These are phyloP conservation scores for Anthoscopus minutus DNA, from an alignment of 2,113 vertebrate species.

Conservation along the genomic window DNA sequence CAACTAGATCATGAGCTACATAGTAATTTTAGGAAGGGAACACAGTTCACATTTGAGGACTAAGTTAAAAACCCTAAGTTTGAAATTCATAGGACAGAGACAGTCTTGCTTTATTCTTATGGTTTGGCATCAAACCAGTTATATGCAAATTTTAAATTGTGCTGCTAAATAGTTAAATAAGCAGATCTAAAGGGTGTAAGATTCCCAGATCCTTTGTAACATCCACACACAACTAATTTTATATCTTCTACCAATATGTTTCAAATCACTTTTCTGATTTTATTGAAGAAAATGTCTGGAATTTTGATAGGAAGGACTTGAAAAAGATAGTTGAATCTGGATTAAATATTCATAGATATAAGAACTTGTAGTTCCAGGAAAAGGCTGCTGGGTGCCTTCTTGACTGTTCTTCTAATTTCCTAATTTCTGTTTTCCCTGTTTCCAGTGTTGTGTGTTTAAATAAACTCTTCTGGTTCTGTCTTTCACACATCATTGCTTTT, in stretches of 20 bases:
- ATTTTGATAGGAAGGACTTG: slow-evolving; percentile 65
- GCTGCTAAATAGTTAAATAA: slow-evolving; percentile 60
- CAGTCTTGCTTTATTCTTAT: slow-evolving; percentile 32
- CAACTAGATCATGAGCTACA: not conserved
- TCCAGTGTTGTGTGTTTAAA: slow-evolving; percentile 67
- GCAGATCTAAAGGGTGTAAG: slow-evolving; percentile 41
- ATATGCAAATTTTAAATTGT: slow-evolving; percentile 47
- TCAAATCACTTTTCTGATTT: slow-evolving; percentile 44
- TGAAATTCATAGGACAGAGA: slow-evolving; percentile 32
- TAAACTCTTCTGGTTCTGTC: slow-evolving; percentile 68
- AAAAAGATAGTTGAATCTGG: slow-evolving; percentile 66
- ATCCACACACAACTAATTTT: slow-evolving; percentile 28
- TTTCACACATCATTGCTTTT: slow-evolving; percentile 74
- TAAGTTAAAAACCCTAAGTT: not conserved
- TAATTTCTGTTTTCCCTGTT: slow-evolving; percentile 65
- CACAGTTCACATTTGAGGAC: not conserved
- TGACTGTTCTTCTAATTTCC: slow-evolving; percentile 64
- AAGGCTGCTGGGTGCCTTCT: slow-evolving; percentile 61
- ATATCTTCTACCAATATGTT: slow-evolving; percentile 54
- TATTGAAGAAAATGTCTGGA: slow-evolving; percentile 66
- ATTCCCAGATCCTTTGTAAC: slow-evolving; percentile 52
- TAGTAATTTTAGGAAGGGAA: slow-evolving; percentile 5
- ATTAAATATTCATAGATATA: slow-evolving; percentile 66
- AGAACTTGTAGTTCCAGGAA: slow-evolving; percentile 46
- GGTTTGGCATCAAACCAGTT: slow-evolving; percentile 53